phyloP scores from a whole-genome alignment of 2,888 invertebrate genomes.

The Galerucella nymphaeae region DNA sequence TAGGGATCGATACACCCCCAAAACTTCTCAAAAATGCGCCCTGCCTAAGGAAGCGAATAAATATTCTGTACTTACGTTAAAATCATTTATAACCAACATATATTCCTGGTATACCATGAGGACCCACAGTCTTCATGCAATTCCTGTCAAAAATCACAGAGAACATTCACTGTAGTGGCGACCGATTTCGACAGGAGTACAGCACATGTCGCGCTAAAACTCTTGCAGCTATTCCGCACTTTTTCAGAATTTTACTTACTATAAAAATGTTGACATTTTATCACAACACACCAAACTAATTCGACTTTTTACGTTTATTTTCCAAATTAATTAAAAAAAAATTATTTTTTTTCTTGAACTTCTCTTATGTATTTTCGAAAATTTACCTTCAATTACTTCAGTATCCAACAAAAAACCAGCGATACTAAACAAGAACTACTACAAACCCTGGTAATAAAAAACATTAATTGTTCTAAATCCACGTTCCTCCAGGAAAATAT shows the following conservation, averaged over 20 bases:
- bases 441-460: constrained; percentile 16
- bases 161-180: constrained; percentile 37
- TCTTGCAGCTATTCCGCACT: constrained; percentile 43
- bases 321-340: constrained; percentile 10
- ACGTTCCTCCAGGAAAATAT: constrained; percentile 19
- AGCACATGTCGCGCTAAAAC: constrained; percentile 57
- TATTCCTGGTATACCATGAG: constrained; percentile 64
- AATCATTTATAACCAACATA: constrained; percentile 63
- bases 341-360: not conserved
- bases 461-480: constrained; percentile 12
- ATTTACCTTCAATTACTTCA: not conserved
- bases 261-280: constrained; percentile 12
- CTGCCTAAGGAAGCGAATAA: constrained; percentile 44
- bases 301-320: constrained; percentile 4
- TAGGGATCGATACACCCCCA: constrained; percentile 62
- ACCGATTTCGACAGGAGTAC: constrained; percentile 44
- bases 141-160: constrained; percentile 57
- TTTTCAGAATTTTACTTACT: constrained; percentile 17
- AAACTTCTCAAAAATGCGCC: constrained; percentile 62
- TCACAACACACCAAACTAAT: constrained; percentile 6
- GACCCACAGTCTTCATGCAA: constrained; percentile 64
- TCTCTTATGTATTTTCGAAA: not conserved
- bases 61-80: constrained; percentile 62
- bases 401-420: constrained; percentile 8
- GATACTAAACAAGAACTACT: constrained; percentile 20